Base-by-base conservation (phyloP, 2,113 vertebrate species). In the Phoenicopterus ruber region DNA sequence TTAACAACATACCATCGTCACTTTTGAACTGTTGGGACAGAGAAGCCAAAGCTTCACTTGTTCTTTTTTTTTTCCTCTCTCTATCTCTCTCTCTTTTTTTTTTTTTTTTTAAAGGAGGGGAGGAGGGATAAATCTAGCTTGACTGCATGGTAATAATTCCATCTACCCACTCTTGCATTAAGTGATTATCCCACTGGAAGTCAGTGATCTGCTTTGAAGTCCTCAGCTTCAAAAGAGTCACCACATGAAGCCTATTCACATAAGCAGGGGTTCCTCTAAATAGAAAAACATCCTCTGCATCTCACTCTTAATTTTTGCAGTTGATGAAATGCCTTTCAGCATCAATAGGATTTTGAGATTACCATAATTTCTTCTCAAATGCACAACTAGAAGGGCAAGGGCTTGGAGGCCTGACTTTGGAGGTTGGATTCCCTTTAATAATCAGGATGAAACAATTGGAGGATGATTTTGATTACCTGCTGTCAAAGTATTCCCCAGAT, bases 311-410 rank as follows among this genome's bases (percentile, higher is more conserved):
- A 94, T 97, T 96, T 97, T 95, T 94, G 92, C 93, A 86, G 89
- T 91, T 98, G 93, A 96, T 96, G 82, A 97, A 95, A 97, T 96
- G 88, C 96, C 93, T 96, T 97, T 97, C 93, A 96, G 82, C 91
- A 95, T 97, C 97, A 97, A 67, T 97, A 94, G 95, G 92, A 97
- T 97, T 98, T 98, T 97, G 92, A 97, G 94, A 97, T 97, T 97
- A 96, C 57, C 96, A 97, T 98, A 93, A 95, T 96, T 97, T 97
- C 66, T 96, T 95, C 89, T 92, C 86, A 86, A 77, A 96, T 95
- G 72, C 63, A 96, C 82, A 93, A 91, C 77, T 93, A 82, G 76
- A 93, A 93, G 91, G 87, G 87, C 90, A 96, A 96, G 82, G 83
- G 73, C 87, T 97, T 86, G 77, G 57, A 88, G 91, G 82, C 80